Percentiles rank a stretch among this genome's conserved stretches.
These are phyloP conservation scores for Dreissena rostriformis DNA, from an alignment of 1,140 invertebrate genomes.

Conservation along the genomic window DNA sequence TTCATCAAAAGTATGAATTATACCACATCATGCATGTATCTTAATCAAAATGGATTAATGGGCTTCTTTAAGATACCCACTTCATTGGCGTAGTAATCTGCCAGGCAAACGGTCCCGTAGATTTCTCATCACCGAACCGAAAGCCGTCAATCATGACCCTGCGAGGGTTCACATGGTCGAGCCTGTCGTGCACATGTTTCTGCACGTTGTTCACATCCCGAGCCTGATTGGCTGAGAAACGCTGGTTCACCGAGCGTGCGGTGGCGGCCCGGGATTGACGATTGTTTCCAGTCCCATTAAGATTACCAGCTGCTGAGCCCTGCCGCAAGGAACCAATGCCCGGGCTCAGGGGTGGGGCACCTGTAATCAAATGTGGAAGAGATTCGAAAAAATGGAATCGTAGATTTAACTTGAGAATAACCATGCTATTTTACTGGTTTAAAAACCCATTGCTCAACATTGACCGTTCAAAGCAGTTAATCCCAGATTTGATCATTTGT, in stretches of 20 bases:
- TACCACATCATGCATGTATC: too few relatives aligned
- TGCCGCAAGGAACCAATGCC: slow-evolving; percentile 40
- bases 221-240: slow-evolving; percentile 52
- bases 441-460: too few relatives aligned
- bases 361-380: neutral
- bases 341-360: slow-evolving; percentile 36
- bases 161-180: slow-evolving; percentile 67
- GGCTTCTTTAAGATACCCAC: slow-evolving; percentile 52
- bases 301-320: neutral
- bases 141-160: slow-evolving; percentile 76
- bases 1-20: too few relatives aligned
- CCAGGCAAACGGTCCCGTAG: slow-evolving; percentile 74
- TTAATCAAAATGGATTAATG: too few relatives aligned
- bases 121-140: slow-evolving; percentile 68
- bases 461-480: too few relatives aligned
- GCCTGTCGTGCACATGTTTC: slow-evolving; percentile 69
- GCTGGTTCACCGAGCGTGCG: slow-evolving; percentile 49
- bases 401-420: too few relatives aligned
- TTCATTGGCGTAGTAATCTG: slow-evolving; percentile 76
- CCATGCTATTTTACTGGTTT: too few relatives aligned
- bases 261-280: slow-evolving; percentile 38
- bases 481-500: too few relatives aligned
- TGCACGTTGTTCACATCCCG: slow-evolving; percentile 57
- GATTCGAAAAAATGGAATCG: neutral
- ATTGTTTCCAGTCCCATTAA: neutral